A percentile compares a stretch with the other conserved stretches of the same genome.
Evolutionary conservation across 2,888 invertebrate genomes (phyloP).

Genomic region (Prostheceraeus crozeri): DNA sequence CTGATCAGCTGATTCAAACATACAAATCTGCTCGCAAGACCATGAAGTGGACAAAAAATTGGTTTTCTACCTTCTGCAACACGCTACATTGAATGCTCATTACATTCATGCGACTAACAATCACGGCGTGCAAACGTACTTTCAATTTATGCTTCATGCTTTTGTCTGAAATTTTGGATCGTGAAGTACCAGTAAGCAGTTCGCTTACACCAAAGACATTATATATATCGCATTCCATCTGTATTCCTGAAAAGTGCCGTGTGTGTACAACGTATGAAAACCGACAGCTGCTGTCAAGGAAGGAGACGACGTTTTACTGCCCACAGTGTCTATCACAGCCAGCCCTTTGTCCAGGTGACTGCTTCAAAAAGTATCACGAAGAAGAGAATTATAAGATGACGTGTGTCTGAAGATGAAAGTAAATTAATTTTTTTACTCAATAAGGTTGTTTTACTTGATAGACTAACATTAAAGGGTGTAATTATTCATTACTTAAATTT

Average conservation of each 20-base stretch:
- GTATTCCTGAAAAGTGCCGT: conserved; percentile 7
- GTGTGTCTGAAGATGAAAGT: too few species aligned
- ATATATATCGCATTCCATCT: not conserved
- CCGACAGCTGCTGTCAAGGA: not conserved
- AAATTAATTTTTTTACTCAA: too few species aligned
- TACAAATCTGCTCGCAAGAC: conserved; percentile 1
- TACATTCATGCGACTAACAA: conserved; percentile 15
- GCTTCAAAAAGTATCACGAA: conserved; percentile 19
- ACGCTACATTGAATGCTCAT: conserved; percentile 26
- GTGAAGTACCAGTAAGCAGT: too few species aligned
- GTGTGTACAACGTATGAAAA: conserved; percentile 12
- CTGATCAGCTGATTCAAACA: conserved; percentile 15
- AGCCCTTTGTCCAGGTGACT: conserved; percentile 9
- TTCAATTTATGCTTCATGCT: conserved; percentile 13
- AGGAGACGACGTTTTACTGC: conserved; percentile 25
- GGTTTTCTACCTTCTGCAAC: conserved; percentile 22
- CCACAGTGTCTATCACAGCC: conserved; percentile 27
- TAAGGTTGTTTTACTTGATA: too few species aligned
- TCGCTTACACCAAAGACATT: conserved; percentile 21
- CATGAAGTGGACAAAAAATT: conserved; percentile 23
- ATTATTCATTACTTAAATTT: too few species aligned
- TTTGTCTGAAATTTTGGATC: conserved; percentile 9
- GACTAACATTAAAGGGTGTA: too few species aligned
- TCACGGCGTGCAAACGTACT: conserved; percentile 22
- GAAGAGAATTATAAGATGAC: too few species aligned